Base-by-base conservation (phyloP, 2,888 invertebrate species). In the Hymenopus coronatus region DNA sequence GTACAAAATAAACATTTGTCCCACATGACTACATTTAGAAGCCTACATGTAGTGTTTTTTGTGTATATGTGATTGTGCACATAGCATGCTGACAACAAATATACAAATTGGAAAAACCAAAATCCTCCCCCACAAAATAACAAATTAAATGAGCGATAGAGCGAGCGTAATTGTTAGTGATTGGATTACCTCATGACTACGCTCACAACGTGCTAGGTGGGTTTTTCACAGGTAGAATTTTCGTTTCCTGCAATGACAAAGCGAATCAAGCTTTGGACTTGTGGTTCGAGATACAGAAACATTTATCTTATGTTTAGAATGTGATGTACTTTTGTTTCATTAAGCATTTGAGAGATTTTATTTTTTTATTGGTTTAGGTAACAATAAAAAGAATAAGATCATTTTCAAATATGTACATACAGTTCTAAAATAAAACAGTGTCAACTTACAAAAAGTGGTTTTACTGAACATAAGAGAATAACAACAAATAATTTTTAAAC, bases 161-260 rank as follows among this genome's bases (percentile, higher is more conserved):
- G 88, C 84, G 88, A 89, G 88, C 85, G 83, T 83, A 89, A 88
- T 86, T 89, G 89, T 89, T 89, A 89, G 83, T 88, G 87, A 88
- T 70, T 89, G 33, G 40, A 88, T 89, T 90, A 90, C 89, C 89
- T 90, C 89, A 84, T 87, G 85, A 83, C 88, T 87, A 89, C 88
- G 88, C 87, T 90, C 89, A 90, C 88, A 90, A 90, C 88, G 89
- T 90, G 89, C 89, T 90, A 90, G 89, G 88, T 88, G 86, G 88
- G 87, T 88, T 90, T 82, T 90, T 92, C 92, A 92, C 92, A 92
- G 91, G 91, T 91, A 91, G 91, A 91, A 91, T 91, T 91, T 92
- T 91, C 91, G 91, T 90, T 91, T 91, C 91, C 92, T 92, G 92
- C 90, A 92, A 92, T 91, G 91, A 90, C 88, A 90, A 88, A 89